Evolutionary conservation across 2,113 vertebrate genomes (phyloP), one percentile per base, ranked within the genome.

Genomic region (Lycaon pictus): DNA sequence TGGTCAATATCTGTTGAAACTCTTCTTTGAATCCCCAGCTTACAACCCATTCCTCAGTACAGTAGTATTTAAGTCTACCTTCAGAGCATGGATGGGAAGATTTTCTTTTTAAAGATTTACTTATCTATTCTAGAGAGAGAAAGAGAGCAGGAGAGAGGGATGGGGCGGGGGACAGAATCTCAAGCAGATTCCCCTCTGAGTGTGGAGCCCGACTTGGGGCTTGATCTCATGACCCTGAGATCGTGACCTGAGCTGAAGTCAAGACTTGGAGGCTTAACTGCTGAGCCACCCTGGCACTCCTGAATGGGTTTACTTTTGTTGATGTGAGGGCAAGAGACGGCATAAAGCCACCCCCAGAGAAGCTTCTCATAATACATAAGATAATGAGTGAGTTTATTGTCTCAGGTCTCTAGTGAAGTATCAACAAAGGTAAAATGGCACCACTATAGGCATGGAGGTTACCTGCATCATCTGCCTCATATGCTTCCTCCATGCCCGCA

Each of bases 391-490:
- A 9, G 7, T 22, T 53, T 69, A 9, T 48, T n/a, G 74, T 60
- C 63, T 56, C 32, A 58, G 43, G 25, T 82, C 62, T 9, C 67
- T 74, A 4, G 0, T 16, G 23, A 76, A 67, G 17, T 22, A 60
- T 27, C 3, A 3, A 4, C 10, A 10, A 25, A 86, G 35, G 48
- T 11, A 23, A 10, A 27, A 11, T 0, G 23, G 22, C 23, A 27
- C 29, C 27, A 1, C 10, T 17, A 2, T 15, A 2, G 1, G 5
- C 2, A n/a, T 9, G 22, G 4, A 35, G 1, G 2, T 88, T 11
- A 4, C 5, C 16, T 9, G 43, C 20, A 23, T 63, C 11, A 7
- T 51, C 37, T 74, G 43, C 16, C 13, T 53, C 11, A 2, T 10
- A 20, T 20, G n/a, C 23, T 22, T 19, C 53, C 35, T 22, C 62